These are phyloP conservation scores for Vimba vimba DNA, from an alignment of 2,113 vertebrate species.

Conservation along the genomic window DNA sequence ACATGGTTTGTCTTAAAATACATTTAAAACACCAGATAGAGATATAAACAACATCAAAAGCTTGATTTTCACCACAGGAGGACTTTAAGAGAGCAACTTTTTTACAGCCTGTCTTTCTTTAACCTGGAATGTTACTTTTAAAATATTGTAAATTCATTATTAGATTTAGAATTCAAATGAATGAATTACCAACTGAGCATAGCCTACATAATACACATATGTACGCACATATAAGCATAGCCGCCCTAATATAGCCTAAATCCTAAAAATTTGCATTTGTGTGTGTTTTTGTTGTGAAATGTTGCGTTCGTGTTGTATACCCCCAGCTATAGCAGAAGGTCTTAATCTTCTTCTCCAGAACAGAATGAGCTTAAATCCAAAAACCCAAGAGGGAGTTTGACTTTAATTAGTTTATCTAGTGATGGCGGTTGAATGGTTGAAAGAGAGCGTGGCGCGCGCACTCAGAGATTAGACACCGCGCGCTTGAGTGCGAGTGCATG, in stretches of 20 bases:
- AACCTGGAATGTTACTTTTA: no score
- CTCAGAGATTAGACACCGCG: slow-evolving; percentile 6
- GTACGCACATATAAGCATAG: background rate
- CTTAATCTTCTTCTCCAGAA: slow-evolving; percentile 37
- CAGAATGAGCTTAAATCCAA: slow-evolving; percentile 37
- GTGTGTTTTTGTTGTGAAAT: background rate
- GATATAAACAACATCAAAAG: no score
- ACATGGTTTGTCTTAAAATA: no score
- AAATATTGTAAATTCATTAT: no score
- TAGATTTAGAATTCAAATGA: no score
- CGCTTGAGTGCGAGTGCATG: background rate
- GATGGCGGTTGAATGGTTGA: background rate
- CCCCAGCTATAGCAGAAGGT: slow-evolving; percentile 48
- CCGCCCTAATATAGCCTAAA: background rate
- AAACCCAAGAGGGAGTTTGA: slow-evolving; percentile 53
- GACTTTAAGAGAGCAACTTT: no score
- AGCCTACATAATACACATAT: background rate
- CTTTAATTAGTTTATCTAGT: slow-evolving; percentile 55
- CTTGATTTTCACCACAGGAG: no score
- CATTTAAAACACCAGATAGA: no score
- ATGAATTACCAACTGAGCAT: background rate
- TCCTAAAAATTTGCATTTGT: background rate
- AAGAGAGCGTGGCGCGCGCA: background rate
- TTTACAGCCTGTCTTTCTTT: no score
- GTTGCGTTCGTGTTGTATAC: background rate